Evolutionary conservation across 2,888 invertebrate genomes (phyloP), one percentile per base, ranked within the genome.

Genomic region (Papilio demoleus): DNA sequence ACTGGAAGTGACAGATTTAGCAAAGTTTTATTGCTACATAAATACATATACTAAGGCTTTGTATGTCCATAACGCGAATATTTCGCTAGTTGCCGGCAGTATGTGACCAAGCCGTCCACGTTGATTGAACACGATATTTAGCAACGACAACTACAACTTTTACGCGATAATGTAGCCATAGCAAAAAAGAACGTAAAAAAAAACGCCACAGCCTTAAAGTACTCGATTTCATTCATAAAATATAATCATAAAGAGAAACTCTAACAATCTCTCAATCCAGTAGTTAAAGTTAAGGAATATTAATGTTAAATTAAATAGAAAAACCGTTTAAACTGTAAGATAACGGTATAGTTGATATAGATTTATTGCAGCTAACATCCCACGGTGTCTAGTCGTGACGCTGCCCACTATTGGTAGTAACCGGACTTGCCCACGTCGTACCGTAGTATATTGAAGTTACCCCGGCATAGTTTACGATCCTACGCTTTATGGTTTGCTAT

Each of bases 371-470:
- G 24, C 36, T 27, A 50, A 47, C 47, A 22, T 66, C 66, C 47
- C 66, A 66, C 66, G 66, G 47, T 60, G 60, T 60, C 34, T 36
- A 60, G 60, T 66, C 66, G 60, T 66, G 66, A 60, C 66, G 27
- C 34, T 45, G 60, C 38, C 66, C 66, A 66, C 66, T 38, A 36
- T 66, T 47, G 66, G 59, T 36, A 24, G 24, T 22, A 45, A 50
- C 60, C 47, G 47, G 60, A 47, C 60, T 60, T 19, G 60, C 66
- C 59, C 47, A 59, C 59, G 59, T 17, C 22, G 31, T 22, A 63
- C 36, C 47, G 50, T 50, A 50, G 14, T 50, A 50, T 31, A 53
- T 53, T 31, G 27, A 38, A 14, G 38, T 17, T 19, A 40, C 38
- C 14, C n/a, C 19, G 38, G 60, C 40, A 60, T 60, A 24, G 19